Conservation (phyloP, 2,797 vertebrate species). For the Rhadinocentrus ornatus region DNA sequence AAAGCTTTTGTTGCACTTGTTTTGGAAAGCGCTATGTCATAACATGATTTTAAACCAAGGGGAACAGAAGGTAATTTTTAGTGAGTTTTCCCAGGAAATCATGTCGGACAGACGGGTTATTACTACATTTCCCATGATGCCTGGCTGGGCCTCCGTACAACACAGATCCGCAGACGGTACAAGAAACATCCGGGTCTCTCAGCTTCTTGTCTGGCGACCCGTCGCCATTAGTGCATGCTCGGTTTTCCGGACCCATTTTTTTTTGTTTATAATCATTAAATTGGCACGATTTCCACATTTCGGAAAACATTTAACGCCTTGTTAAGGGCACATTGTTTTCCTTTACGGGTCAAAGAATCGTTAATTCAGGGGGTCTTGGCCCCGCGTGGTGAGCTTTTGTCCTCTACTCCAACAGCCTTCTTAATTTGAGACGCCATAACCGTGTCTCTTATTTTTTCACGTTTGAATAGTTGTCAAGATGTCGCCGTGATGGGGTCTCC, state of each 20-base stretch:
- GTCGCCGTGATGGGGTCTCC: conserved; percentile 97
- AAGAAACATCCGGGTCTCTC: conserved; percentile 87
- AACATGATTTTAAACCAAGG: neutral
- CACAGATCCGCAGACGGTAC: conserved; percentile 41
- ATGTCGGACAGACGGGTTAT: neutral
- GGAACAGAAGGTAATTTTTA: neutral
- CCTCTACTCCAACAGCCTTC: conserved; percentile 51
- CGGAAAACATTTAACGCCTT: conserved; percentile 72
- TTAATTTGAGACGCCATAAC: conserved; percentile 80
- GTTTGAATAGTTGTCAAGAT: conserved; percentile 85
- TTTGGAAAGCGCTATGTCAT: neutral
- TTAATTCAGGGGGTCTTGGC: conserved; percentile 74
- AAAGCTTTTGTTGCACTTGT: too few species aligned
- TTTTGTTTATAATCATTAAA: conserved; percentile 57
- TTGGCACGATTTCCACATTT: conserved; percentile 69
- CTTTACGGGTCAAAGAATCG: conserved; percentile 43
- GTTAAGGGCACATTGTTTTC: conserved; percentile 63
- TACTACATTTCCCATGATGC: conserved; percentile 80
- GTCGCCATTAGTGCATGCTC: conserved; percentile 90
- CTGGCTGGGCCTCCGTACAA: neutral
- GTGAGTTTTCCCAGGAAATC: neutral
- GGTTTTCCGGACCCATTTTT: conserved; percentile 37
- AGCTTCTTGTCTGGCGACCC: conserved; percentile 88
- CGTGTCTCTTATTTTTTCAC: conserved; percentile 83
- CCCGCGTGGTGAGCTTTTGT: conserved; percentile 76